These are phyloP conservation scores for Diadumene lineata DNA, from an alignment of 92 coral and sea anemone species.

Conservation along the genomic window DNA sequence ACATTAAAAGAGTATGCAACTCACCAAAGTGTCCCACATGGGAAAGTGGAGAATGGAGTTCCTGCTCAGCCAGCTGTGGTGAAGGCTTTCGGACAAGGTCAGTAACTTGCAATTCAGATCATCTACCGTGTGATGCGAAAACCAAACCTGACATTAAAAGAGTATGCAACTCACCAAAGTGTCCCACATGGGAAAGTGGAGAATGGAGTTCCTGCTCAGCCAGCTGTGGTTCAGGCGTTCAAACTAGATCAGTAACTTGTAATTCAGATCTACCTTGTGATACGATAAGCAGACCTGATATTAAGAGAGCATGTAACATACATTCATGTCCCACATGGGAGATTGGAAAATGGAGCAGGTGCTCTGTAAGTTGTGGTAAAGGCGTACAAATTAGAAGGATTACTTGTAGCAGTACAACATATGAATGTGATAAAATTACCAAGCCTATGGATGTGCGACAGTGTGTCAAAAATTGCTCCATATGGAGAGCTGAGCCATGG, in stretches of 20 bases:
- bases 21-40: constrained; percentile 29
- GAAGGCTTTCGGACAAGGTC: constrained; percentile 50
- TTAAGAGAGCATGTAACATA: constrained; percentile 12
- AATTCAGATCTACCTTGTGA: constrained; percentile 38
- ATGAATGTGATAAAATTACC: constrained; percentile 33
- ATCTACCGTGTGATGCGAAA: constrained; percentile 12
- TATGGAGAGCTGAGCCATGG: constrained; percentile 83
- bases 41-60: constrained; percentile 31
- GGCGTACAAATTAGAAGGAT: constrained; percentile 53
- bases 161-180: constrained; percentile 47
- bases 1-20: constrained; percentile 13
- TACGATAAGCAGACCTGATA: constrained; percentile 24
- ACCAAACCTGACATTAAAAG: constrained; percentile 21
- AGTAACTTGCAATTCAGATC: constrained; percentile 44
- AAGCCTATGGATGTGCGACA: constrained; percentile 33
- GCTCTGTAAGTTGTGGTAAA: constrained; percentile 77
- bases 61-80: constrained; percentile 86
- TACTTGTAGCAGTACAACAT: constrained; percentile 35
- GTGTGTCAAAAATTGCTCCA: constrained; percentile 55
- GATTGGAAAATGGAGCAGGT: constrained; percentile 46
- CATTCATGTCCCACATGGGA: constrained; percentile 37
- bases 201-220: constrained; percentile 74
- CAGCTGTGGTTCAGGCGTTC: constrained; percentile 63
- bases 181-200: constrained; percentile 73
- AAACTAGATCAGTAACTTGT: constrained; percentile 55